Conservation (phyloP, 2,113 vertebrate genomes). For the Eira barbara region DNA sequence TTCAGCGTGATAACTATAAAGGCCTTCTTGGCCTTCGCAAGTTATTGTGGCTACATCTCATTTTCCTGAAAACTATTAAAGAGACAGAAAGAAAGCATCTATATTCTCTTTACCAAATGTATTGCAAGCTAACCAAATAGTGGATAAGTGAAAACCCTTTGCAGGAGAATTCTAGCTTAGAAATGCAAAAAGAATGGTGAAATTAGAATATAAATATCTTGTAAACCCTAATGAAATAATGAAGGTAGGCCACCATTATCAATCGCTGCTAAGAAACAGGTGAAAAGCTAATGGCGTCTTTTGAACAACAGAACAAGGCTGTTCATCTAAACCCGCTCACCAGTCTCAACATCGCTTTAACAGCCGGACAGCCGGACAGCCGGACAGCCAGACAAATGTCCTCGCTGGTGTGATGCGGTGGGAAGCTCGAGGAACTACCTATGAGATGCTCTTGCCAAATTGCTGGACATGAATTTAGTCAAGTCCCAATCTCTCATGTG, state of each 20-base stretch:
- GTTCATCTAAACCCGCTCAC: not conserved
- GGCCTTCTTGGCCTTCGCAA: not conserved
- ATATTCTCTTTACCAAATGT: not conserved
- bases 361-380: too few species aligned
- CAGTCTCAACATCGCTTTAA: not conserved
- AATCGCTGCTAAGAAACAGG: not conserved
- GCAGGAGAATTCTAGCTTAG: not conserved
- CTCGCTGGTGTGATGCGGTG: not conserved
- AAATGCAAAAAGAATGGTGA: not conserved
- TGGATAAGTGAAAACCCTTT: not conserved
- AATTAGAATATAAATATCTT: not conserved
- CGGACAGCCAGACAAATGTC: not conserved
- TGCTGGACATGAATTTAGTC: not conserved
- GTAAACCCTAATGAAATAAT: not conserved
- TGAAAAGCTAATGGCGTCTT: not conserved
- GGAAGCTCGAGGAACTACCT: not conserved
- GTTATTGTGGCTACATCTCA: not conserved
- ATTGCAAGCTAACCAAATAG: not conserved
- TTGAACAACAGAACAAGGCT: not conserved
- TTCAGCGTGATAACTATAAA: not conserved
- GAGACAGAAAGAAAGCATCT: not conserved
- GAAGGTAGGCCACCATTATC: not conserved
- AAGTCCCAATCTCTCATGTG: not conserved
- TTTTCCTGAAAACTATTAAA: not conserved
- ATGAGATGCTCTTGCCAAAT: not conserved